Base-by-base conservation (phyloP, 2,888 invertebrate genomes). In the Odontomyia ornata region DNA sequence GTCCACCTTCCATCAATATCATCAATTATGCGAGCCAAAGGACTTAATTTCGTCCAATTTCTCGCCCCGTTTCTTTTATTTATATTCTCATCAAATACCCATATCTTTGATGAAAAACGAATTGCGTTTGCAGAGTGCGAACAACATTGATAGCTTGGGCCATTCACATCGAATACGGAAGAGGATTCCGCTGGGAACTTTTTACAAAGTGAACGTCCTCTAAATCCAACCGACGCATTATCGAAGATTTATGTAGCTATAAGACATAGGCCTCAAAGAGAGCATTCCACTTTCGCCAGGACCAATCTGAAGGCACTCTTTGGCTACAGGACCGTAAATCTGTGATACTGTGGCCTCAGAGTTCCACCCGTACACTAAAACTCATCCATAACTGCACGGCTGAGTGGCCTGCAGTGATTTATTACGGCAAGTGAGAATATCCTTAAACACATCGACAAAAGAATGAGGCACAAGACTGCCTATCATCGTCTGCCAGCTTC, bases 161-260 rank as follows among this genome's bases (percentile, higher is more conserved):
- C 67, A 43, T 67, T 67, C 67, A 21, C 47, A 69, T 69, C 36
- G 9, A 30, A 30, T 18, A 47, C 23, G 23, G 69, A 69, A 69
- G 46, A 46, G 25, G 69, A 47, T 69, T 9, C 46, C 21, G 3
- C 21, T 43, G 67, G 4, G 36, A 9, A 43, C 7, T 15, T 23
- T 25, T 13, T 23, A 13, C 69, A 69, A 69, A 69, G 69, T 69
- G 69, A 69, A 69, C 43, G 69, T 21, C 69, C 69, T 69, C 69
- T 69, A 69, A 69, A 69, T 69, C 47, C 69, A n/a, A 47, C 46
- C 47, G 47, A 47, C 46, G 47, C 69, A 47, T 69, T 69, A 69
- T 69, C 25, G 69, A 69, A 69, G 69, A 69, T 69, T 69, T 69
- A 69, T 69, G 69, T 69, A 30, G 47, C 47, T 23, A 69, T 69